Conservation (phyloP, 2,888 invertebrate species). For the Hypomecis punctinalis region DNA sequence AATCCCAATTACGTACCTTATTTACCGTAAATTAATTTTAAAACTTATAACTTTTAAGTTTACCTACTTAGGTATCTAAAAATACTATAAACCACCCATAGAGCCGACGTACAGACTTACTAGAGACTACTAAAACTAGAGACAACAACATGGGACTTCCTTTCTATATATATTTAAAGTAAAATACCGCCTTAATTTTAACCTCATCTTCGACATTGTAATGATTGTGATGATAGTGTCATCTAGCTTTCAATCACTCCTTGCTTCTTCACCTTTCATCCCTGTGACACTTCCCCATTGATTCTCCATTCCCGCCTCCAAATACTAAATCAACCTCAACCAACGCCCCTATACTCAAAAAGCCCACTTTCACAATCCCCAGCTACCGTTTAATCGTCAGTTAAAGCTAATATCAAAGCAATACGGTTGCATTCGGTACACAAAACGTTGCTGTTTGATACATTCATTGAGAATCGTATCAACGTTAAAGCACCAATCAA, state of each 20-base stretch:
- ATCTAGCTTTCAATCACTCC: background rate
- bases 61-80: too few species aligned
- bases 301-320: slow-evolving; percentile 15
- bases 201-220: too few species aligned
- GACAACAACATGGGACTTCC: too few species aligned
- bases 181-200: too few species aligned
- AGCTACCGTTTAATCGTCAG: background rate
- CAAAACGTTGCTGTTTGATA: slow-evolving; percentile 12
- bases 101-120: too few species aligned
- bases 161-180: too few species aligned
- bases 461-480: slow-evolving; percentile 20
- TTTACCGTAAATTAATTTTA: too few species aligned
- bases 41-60: too few species aligned
- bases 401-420: slow-evolving; percentile 4
- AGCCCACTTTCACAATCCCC: slow-evolving; percentile 1
- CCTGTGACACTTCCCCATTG: slow-evolving; percentile 18
- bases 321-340: slow-evolving; percentile 23
- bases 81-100: too few species aligned
- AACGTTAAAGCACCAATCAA: slow-evolving; percentile 28
- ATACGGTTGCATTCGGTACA: background rate
- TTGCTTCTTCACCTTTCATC: background rate
- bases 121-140: too few species aligned
- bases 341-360: slow-evolving; percentile 7
- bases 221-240: background rate
- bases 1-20: too few species aligned